Percentiles rank a stretch among this genome's conserved stretches.
Evolutionary conservation across 2,888 invertebrate genomes (phyloP).

Genomic region (Tenthredo distinguenda): DNA sequence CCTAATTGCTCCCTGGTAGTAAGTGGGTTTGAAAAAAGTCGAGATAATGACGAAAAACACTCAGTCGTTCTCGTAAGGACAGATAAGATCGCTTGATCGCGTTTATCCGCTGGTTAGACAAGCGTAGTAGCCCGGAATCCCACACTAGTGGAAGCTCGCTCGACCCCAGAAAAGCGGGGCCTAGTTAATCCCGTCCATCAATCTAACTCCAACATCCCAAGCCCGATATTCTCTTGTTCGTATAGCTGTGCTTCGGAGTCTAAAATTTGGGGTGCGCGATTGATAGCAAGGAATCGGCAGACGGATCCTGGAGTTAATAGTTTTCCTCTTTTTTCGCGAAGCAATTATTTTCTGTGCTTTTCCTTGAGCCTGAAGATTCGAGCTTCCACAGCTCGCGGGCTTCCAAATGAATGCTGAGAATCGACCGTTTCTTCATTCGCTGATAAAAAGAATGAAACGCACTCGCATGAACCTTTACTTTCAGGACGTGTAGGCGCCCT

Average conservation of each 20-base stretch:
- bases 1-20: neutral
- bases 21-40: neutral
- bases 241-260: conserved; percentile 47
- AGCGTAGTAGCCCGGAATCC: conserved; percentile 25
- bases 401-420: neutral
- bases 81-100: conserved; percentile 22
- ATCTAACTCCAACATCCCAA: conserved; percentile 72
- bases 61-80: neutral
- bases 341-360: neutral
- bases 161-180: conserved; percentile 59
- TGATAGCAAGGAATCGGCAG: conserved; percentile 36
- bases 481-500: neutral
- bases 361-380: neutral
- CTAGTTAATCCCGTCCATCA: conserved; percentile 74
- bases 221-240: conserved; percentile 62
- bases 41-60: conserved; percentile 1
- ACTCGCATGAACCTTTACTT: conserved; percentile 1
- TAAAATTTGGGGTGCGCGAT: conserved; percentile 43
- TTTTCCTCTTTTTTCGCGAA: neutral
- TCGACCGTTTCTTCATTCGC: neutral
- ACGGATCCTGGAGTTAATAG: conserved; percentile 23
- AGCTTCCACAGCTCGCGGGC: too few relatives aligned
- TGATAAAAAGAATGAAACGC: neutral
- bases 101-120: conserved; percentile 49
- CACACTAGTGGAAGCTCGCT: conserved; percentile 2